Percentiles rank a stretch among this genome's conserved stretches.
phyloP scores from a whole-genome alignment of 2,888 invertebrate genomes.

The Cheilosia impressa region DNA sequence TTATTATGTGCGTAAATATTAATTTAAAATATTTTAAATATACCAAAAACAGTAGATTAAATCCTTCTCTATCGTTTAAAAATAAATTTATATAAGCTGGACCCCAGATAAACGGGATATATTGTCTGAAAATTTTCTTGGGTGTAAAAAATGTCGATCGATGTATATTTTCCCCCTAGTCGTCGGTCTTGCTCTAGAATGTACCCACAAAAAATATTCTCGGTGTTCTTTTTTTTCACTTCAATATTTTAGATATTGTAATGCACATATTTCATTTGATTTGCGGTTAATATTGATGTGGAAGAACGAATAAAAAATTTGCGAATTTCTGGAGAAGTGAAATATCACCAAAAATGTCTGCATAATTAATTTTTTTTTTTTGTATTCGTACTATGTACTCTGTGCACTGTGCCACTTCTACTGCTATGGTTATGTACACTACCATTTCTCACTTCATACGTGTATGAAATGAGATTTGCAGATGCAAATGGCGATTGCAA shows the following conservation, averaged over 20 bases:
- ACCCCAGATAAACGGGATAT: constrained; percentile 9
- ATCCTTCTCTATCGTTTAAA: constrained; percentile 60
- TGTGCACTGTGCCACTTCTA: constrained; percentile 31
- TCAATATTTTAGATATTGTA: neutral
- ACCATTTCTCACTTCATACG: constrained; percentile 59
- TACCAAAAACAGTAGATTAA: constrained; percentile 46
- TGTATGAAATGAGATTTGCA: constrained; percentile 64
- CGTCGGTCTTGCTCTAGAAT: constrained; percentile 63
- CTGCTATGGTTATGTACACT: constrained; percentile 46
- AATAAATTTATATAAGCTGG: constrained; percentile 2
- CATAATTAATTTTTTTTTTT: constrained; percentile 68
- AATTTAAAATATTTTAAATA: constrained; percentile 59
- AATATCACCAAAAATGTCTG: constrained; percentile 50
- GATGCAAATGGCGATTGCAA: constrained; percentile 70
- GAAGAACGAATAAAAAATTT: constrained; percentile 32
- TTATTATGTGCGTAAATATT: constrained; percentile 82
- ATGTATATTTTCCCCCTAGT: constrained; percentile 64
- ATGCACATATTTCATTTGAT: constrained; percentile 18
- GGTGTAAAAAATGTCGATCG: constrained; percentile 73
- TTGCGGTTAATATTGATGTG: constrained; percentile 53
- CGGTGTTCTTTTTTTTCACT: constrained; percentile 41
- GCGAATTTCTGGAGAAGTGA: constrained; percentile 38
- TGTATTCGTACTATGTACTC: constrained; percentile 61
- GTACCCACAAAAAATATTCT: constrained; percentile 53
- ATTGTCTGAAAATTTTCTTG: constrained; percentile 33